Percentiles rank a stretch among this genome's conserved stretches.
These are phyloP conservation scores for Halyomorpha halys DNA, from an alignment of 1,140 invertebrate genomes.

Conservation along the genomic window DNA sequence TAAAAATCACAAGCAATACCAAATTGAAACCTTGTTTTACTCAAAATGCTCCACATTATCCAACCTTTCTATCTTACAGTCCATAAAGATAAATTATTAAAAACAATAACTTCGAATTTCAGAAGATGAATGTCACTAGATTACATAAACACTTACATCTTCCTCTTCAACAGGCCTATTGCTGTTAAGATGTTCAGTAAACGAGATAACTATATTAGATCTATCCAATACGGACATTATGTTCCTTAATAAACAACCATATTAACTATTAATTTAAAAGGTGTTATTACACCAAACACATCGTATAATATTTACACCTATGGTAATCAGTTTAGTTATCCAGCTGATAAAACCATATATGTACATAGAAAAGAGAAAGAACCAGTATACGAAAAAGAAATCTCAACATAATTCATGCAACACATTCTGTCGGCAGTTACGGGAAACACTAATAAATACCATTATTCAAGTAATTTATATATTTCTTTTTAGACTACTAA, in stretches of 20 bases:
- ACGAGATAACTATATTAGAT: background rate
- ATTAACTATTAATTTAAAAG: background rate
- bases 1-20: background rate
- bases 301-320: slow-evolving; percentile 1
- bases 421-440: too few species aligned
- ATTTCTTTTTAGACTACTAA: too few species aligned
- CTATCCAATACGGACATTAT: slow-evolving; percentile 3
- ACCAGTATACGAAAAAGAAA: too few species aligned
- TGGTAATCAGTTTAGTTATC: slow-evolving; percentile 3
- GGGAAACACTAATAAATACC: too few species aligned
- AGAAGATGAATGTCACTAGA: background rate
- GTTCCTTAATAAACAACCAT: slow-evolving; percentile 1
- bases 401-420: too few species aligned
- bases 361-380: too few species aligned
- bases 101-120: background rate
- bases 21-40: background rate
- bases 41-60: background rate
- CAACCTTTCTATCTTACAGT: background rate
- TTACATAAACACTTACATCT: slow-evolving; percentile 2
- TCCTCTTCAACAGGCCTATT: background rate
- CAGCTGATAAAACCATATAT: slow-evolving; percentile 6
- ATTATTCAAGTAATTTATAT: too few species aligned
- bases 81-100: background rate
- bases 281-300: background rate
- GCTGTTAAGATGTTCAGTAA: background rate